phyloP scores from a whole-genome alignment of 2,113 vertebrate species.

The Alligator sinensis region DNA sequence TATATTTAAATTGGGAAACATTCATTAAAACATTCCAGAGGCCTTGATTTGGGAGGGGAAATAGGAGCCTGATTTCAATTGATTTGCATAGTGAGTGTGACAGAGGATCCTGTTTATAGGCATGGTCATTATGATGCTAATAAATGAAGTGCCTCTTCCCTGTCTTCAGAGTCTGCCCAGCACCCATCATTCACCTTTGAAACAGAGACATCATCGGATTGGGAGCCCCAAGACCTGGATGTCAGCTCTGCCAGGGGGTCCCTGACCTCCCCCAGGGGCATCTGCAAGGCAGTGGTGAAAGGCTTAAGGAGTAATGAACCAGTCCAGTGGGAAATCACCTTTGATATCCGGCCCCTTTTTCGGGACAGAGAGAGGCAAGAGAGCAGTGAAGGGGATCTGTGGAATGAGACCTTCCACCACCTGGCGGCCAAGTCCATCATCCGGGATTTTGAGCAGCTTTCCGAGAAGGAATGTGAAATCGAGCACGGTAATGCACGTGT shows the following conservation, averaged over 20 bases:
- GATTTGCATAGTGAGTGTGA: too few relatives aligned
- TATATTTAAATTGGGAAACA: background rate
- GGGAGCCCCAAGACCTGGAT: slow-evolving; percentile 43
- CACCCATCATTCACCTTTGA: slow-evolving; percentile 81
- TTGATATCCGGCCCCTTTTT: slow-evolving; percentile 87
- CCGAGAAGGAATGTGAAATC: slow-evolving; percentile 88
- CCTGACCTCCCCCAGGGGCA: background rate
- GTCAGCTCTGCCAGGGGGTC: background rate
- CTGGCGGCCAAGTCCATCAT: slow-evolving; percentile 92
- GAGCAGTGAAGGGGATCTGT: slow-evolving; percentile 83
- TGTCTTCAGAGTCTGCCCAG: slow-evolving; percentile 70
- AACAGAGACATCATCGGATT: slow-evolving; percentile 53
- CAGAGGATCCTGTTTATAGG: background rate
- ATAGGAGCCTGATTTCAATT: too few relatives aligned
- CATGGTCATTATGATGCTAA: background rate
- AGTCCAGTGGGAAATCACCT: slow-evolving; percentile 90
- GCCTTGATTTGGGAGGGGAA: background rate
- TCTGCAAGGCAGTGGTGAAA: slow-evolving; percentile 89
- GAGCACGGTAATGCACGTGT: slow-evolving; percentile 84
- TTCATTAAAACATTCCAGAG: background rate
- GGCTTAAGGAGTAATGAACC: slow-evolving; percentile 85
- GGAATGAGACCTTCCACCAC: slow-evolving; percentile 96
- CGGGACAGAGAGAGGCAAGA: slow-evolving; percentile 76
- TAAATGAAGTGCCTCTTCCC: background rate
- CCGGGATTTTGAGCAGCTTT: slow-evolving; percentile 93